Conservation (phyloP, 2,113 vertebrate genomes). For the Caranx ignobilis region DNA sequence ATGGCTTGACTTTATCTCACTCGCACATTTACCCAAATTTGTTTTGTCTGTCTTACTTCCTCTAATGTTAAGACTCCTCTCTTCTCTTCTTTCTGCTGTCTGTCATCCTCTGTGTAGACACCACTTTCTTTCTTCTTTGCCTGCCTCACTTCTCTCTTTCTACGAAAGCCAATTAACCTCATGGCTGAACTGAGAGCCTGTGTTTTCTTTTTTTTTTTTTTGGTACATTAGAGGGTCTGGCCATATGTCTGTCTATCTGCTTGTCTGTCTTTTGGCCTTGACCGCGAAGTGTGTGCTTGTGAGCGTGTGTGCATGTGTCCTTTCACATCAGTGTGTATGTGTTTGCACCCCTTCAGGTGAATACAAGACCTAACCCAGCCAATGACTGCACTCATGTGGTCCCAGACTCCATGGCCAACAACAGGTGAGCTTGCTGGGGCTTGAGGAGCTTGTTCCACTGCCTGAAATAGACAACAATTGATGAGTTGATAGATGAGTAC, state of each 20-base stretch:
- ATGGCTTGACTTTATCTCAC: constrained; percentile 4
- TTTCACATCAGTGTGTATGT: constrained; percentile 53
- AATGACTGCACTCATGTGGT: constrained; percentile 85
- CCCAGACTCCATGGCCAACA: constrained; percentile 91
- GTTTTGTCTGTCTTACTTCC: not conserved
- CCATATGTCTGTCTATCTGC: constrained; percentile 48
- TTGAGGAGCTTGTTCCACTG: not conserved
- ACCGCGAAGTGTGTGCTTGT: constrained; percentile 34
- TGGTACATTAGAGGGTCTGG: constrained; percentile 69
- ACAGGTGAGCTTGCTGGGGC: constrained; percentile 89
- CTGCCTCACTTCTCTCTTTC: constrained; percentile 11
- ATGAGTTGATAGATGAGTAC: constrained; percentile 7
- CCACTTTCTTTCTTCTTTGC: constrained; percentile 22
- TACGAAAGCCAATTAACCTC: constrained; percentile 63
- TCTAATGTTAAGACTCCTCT: not conserved
- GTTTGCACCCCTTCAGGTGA: constrained; percentile 89
- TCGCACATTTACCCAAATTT: not conserved
- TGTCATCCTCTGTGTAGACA: constrained; percentile 17
- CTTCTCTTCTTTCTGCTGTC: not conserved
- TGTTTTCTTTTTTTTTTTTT: constrained; percentile 52
- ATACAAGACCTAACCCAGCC: constrained; percentile 91
- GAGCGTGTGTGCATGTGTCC: constrained; percentile 70
- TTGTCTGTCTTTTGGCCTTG: constrained; percentile 52
- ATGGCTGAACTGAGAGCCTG: constrained; percentile 62
- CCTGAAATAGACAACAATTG: not conserved